These are phyloP conservation scores for Tetranychus cinnabarinus DNA, from an alignment of 1,140 invertebrate genomes.

Conservation along the genomic window DNA sequence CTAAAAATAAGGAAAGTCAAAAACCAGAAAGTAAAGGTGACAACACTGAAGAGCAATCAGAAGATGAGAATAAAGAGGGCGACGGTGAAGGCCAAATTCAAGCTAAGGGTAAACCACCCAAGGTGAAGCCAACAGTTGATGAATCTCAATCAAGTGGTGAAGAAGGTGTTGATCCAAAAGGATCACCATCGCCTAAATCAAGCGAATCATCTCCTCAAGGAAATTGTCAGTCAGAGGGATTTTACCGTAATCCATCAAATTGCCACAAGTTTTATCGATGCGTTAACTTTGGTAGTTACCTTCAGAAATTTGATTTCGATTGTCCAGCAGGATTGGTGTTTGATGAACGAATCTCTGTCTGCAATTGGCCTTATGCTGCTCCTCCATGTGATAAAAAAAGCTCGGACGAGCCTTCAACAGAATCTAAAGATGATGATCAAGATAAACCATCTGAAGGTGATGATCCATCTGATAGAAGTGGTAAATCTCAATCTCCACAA, in stretches of 20 bases:
- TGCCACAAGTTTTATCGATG: constrained; percentile 29
- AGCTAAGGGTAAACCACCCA: neutral
- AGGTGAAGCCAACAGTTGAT: neutral
- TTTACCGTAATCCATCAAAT: constrained; percentile 33
- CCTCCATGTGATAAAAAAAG: neutral
- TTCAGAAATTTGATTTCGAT: constrained; percentile 9
- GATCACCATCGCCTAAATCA: neutral
- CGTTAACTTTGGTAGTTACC: constrained; percentile 30
- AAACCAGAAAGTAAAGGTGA: neutral
- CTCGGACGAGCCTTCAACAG: no score
- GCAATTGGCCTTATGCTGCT: constrained; percentile 14
- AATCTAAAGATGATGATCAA: no score
- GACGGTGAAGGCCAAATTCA: neutral
- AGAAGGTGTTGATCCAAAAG: neutral
- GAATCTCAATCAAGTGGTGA: neutral
- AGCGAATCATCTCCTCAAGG: neutral
- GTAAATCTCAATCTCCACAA: no score
- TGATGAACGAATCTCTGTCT: constrained; percentile 18
- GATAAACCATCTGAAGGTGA: no score
- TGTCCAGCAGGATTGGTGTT: constrained; percentile 20
- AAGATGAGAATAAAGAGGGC: neutral
- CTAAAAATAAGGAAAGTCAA: neutral
- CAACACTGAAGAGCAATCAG: neutral
- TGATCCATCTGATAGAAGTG: no score
- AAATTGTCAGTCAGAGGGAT: constrained; percentile 33